Percentiles rank a stretch among this genome's conserved stretches.
phyloP scores from a whole-genome alignment of 2,888 invertebrate species.

The Aphidius colemani region DNA sequence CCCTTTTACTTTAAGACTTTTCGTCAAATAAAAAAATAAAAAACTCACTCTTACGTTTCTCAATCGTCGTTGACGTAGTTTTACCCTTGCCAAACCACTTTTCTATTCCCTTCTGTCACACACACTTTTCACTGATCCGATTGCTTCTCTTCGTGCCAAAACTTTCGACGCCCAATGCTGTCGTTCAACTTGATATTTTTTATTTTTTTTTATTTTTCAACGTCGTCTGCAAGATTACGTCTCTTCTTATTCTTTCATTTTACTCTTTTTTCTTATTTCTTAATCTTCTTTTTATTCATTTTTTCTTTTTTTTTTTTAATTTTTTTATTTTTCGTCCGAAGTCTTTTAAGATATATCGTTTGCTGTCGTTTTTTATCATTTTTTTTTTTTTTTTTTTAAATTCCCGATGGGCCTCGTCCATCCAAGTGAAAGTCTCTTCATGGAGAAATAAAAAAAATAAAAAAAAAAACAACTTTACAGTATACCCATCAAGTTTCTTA shows the following conservation, averaged over 20 bases:
- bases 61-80: constrained; percentile 8
- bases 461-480: not conserved
- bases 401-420: too few relatives aligned
- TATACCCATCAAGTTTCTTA: too few relatives aligned
- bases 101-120: constrained; percentile 15
- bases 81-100: constrained; percentile 9
- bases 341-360: too few relatives aligned
- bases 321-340: constrained; percentile 26
- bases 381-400: too few relatives aligned
- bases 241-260: constrained; percentile 10
- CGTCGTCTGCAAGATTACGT: constrained; percentile 25
- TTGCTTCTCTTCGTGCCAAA: constrained; percentile 26
- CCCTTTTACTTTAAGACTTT: constrained; percentile 6
- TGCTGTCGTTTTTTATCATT: too few relatives aligned
- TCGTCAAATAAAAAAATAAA: not conserved
- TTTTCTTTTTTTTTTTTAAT: constrained; percentile 17
- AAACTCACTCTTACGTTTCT: constrained; percentile 19
- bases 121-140: constrained; percentile 20
- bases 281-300: constrained; percentile 1
- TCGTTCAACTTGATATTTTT: constrained; percentile 13
- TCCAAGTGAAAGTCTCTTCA: constrained; percentile 38
- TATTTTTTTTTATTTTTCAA: constrained; percentile 24
- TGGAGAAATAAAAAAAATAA: constrained; percentile 8
- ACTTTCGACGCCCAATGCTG: constrained; percentile 23
- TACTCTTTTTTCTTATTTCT: not conserved